Base-by-base conservation (phyloP, 2,113 vertebrate species). In the Saccopteryx bilineata region DNA sequence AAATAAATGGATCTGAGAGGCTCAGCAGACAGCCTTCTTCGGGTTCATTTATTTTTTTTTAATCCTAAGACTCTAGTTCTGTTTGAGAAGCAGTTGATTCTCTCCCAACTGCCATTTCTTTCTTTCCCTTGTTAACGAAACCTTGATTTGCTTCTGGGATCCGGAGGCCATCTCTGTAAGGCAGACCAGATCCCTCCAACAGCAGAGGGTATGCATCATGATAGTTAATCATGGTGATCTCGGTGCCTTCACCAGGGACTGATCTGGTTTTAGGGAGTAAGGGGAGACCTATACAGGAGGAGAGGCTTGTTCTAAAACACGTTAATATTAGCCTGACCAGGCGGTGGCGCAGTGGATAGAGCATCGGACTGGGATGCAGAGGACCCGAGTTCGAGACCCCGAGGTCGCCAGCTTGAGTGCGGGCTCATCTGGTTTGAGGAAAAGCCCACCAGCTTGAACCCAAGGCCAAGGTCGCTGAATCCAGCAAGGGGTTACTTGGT, bases 131-230 rank as follows among this genome's bases (percentile, higher is more conserved):
- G 17, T 48, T 66, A 28, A 33, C 4, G 52, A 76, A 71, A 63
- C 75, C 5, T 26, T 9, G 19, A n/a, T 78, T 88, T 78, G 15
- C 12, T 66, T 63, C 84, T 33, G 12, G 10, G 54, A 89, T 56
- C 18, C 85, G 31, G 21, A 76, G 15, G 48, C 11, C 10, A n/a
- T 18, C 21, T 23, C 2, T 7, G 10, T 54, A 13, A 94, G 10
- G n/a, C 12, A 65, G 65, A 23, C 8, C 31, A 50, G 18, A 52
- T 2, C 24, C 15, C 28, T 24, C 76, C 21, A 17, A 61, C 1
- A 5, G 39, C 31, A 19, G 28, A 5, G 39, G 9, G 11, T 28
- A 9, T 10, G 1, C 0, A 9, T 5, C 5, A 17, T 7, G 11
- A 90, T 7, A 61, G 12, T 74, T 76, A 56, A 80, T 26, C 19